Base-by-base conservation (phyloP, 1,140 invertebrate species). In the Drosophila tristis region DNA sequence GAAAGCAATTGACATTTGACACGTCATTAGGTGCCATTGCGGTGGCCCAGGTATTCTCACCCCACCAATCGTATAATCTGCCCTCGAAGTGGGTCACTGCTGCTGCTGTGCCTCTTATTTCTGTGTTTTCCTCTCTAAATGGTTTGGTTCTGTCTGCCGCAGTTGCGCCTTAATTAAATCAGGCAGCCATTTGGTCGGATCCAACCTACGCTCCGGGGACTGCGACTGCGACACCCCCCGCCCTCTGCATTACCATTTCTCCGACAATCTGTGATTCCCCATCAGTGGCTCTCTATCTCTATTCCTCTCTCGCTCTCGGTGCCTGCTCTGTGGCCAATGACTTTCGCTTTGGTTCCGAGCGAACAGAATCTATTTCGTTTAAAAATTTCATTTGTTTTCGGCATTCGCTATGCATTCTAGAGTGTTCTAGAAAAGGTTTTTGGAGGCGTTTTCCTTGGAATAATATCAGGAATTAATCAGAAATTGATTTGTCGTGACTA, bases 1-100 rank as follows among this genome's bases (percentile, higher is more conserved):
- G 68, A 71, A 66, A 54, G 55, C 50, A 87, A 86, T 86, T 87
- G 72, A 58, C 78, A 60, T 67, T 72, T 86, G 70, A 75, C 82
- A 87, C 71, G 65, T 67, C 62, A 78, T 65, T 68, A 74, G 58
- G 72, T 75, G 75, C 49, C 51, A 77, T 61, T 80, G 51, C 42
- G 45, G 23, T 44, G 47, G 16, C 43, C 13, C 55, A 64, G 48
- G 35, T 70, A 70, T 59, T 39, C 25, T 9, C 51, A 42, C 13
- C 61, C 63, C 45, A 54, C 49, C 45, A 74, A 63, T 64, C 66
- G 26, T 67, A 72, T 60, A 47, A 63, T 45, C 49, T 59, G 74
- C 20, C 59, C 45, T 43, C 42, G 31, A 86, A 75, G 58, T 86
- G 70, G 74, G 82, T 75, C 82, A 78, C 50, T 56, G 45, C 20